Conservation (phyloP, 2,797 vertebrate species). For the Rachycentron canadum region DNA sequence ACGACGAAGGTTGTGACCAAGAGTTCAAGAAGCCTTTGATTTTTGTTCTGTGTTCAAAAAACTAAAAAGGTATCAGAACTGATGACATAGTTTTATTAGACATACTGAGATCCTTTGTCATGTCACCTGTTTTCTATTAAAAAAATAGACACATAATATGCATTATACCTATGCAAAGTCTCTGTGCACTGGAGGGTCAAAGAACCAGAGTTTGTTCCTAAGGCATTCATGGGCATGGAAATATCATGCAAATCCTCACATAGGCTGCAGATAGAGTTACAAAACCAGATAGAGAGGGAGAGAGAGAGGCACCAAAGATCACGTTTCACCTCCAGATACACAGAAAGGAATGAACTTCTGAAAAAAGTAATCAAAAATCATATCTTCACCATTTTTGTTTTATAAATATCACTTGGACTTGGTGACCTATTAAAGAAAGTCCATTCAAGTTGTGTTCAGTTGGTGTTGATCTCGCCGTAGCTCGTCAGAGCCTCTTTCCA, state of each 20-base stretch:
- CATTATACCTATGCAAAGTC: slow-evolving; percentile 62
- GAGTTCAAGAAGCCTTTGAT: too few species aligned
- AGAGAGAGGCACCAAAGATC: neutral
- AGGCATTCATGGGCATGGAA: slow-evolving; percentile 62
- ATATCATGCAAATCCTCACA: slow-evolving; percentile 75
- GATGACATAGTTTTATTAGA: neutral
- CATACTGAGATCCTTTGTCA: slow-evolving; percentile 31
- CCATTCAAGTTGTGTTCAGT: neutral
- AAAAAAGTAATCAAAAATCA: neutral
- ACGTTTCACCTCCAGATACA: neutral
- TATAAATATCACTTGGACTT: neutral
- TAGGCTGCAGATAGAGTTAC: slow-evolving; percentile 39
- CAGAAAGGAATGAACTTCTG: neutral
- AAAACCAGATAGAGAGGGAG: slow-evolving; percentile 7
- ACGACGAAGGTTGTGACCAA: neutral
- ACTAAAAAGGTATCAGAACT: neutral
- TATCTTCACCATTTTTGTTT: neutral
- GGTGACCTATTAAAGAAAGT: neutral
- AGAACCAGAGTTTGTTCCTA: slow-evolving; percentile 44
- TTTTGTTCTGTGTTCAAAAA: neutral
- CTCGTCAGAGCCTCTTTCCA: neutral
- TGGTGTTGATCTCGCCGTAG: neutral
- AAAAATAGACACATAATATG: slow-evolving; percentile 41
- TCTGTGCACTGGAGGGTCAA: slow-evolving; percentile 13
- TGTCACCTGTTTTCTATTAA: slow-evolving; percentile 43